Conservation (phyloP, 1,140 invertebrate species). For the Coptotermes formosanus region DNA sequence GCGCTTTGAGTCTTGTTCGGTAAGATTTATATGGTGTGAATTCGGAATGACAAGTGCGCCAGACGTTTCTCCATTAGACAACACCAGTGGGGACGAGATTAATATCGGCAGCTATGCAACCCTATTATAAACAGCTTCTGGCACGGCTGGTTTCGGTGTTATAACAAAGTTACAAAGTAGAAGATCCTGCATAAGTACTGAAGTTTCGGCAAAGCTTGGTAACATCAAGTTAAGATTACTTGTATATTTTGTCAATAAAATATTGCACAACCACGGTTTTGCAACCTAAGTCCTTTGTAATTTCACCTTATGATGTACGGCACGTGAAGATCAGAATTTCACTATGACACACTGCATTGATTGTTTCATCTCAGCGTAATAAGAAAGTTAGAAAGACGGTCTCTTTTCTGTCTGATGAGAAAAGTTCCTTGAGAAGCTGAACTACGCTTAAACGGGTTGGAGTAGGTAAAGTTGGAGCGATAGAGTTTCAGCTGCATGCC, state of each 20-base stretch:
- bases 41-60: not conserved
- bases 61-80: not conserved
- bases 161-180: conserved; percentile 4
- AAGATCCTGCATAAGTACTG: not conserved
- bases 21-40: conserved; percentile 8
- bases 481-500: no score
- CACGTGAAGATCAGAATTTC: not conserved
- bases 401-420: no score
- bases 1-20: not conserved
- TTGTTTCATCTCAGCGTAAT: no score
- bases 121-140: conserved; percentile 3
- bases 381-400: no score
- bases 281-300: not conserved
- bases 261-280: not conserved
- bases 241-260: not conserved
- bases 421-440: no score
- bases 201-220: not conserved
- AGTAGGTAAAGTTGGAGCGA: no score
- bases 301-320: not conserved
- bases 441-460: no score
- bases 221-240: not conserved
- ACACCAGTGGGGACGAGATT: not conserved
- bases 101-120: conserved; percentile 4
- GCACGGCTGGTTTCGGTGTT: not conserved
- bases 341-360: no score